phyloP scores from a whole-genome alignment of 2,113 vertebrate genomes.

The Penelope pileata region DNA sequence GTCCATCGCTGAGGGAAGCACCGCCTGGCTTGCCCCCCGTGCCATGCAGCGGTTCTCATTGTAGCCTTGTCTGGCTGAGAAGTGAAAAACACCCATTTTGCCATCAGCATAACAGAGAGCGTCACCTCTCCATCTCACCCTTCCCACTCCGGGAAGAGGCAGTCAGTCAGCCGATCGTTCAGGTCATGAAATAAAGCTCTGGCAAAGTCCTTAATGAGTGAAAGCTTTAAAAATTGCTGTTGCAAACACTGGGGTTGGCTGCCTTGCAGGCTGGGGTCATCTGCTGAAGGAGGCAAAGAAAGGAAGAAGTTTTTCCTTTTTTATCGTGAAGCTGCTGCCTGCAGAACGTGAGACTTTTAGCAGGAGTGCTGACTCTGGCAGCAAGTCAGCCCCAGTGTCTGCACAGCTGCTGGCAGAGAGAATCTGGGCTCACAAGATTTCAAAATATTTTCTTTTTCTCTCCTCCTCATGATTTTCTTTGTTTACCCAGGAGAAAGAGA shows the following conservation, averaged over 20 bases:
- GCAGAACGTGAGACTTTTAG: background rate
- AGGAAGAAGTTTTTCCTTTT: slow-evolving; percentile 11
- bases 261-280: slow-evolving; percentile 9
- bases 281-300: slow-evolving; percentile 31
- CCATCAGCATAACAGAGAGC: background rate
- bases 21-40: too few relatives aligned
- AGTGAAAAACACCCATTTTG: background rate
- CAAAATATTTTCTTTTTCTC: slow-evolving; percentile 60
- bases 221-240: slow-evolving; percentile 3
- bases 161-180: background rate
- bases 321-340: background rate
- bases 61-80: background rate
- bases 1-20: background rate
- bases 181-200: background rate
- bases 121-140: background rate
- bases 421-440: slow-evolving; percentile 13
- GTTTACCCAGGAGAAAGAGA: slow-evolving; percentile 42
- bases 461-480: slow-evolving; percentile 33
- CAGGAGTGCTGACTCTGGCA: slow-evolving; percentile 61
- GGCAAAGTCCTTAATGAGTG: background rate
- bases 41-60: background rate
- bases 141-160: background rate
- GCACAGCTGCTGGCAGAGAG: slow-evolving; percentile 36
- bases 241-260: background rate
- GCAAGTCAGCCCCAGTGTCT: slow-evolving; percentile 27